Evolutionary conservation across 2,113 vertebrate species (phyloP), one percentile per base, ranked within the genome.

Genomic region (Setophaga petechia): DNA sequence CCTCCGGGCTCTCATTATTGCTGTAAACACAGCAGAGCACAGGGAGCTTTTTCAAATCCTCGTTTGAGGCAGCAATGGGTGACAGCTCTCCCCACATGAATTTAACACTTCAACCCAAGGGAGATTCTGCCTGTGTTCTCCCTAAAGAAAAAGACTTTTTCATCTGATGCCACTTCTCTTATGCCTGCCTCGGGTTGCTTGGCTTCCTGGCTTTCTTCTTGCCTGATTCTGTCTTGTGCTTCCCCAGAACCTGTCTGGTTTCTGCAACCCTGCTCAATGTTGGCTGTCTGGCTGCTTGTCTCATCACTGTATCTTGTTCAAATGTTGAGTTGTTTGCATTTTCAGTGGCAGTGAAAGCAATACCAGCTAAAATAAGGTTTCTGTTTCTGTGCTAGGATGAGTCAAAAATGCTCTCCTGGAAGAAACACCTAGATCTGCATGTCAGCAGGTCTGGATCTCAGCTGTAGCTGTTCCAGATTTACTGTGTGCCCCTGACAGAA

Each of bases 1-100:
- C 91, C 94, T 94, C 76, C 68, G 7, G 96, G 93, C 94, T 97
- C 71, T 95, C 62, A 61, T 95, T 95, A 91, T 95, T 96, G 93
- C 94, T 76, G 78, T 94, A 97, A 95, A 97, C 89, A 93, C 71
- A 91, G 94, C 84, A 79, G 68, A 95, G 87, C 66, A 41, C 49
- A 41, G 69, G 82, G 89, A 87, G 81, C 81, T 94, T 83, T 95
- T 83, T 83, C 65, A 92, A 84, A 87, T 59, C 57, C 80, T 84
- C 4, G 2, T 80, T 62, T 49, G 84, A 94, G 87, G 89, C 89
- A 78, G 93, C 66, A 84, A 13, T 84, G 89, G 94, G 89, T 95
- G 95, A 95, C 93, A 78, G 96, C 79, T 93, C 83, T 63, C 62
- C 80, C 76, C 58, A 41, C 9, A 3, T 51, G 68, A 90, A 43